Base-by-base conservation (phyloP, 1,140 invertebrate genomes). In the Amyelois transitella region DNA sequence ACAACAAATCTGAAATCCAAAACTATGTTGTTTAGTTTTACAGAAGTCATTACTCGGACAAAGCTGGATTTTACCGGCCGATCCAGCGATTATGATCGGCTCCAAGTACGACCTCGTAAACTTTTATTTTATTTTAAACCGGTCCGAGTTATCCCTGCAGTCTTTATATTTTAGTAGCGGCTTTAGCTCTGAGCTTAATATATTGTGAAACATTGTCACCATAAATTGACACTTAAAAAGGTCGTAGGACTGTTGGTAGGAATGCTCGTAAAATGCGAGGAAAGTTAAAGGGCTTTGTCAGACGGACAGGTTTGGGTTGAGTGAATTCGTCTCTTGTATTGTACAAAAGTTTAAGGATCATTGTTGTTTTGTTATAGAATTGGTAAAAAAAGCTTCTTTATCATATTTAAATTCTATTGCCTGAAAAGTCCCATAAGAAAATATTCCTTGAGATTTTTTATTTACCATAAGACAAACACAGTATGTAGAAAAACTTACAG, bases 171-270 rank as follows among this genome's bases (percentile, higher is more conserved):
- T 66, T 63, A 60, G 47, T 50, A 47, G 47, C 19, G n/a, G 48
- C 50, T 51, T 55, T 53, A 28, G 43, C 45, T 32, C 51, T 53
- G 25, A 62, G 52, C 55, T 64, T 64, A 65, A 62, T 69, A 66
- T 66, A 69, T 62, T 43, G 60, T 60, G 32, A 57, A 59, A 69
- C 60, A 56, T 66, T 62, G 63, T 63, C 66, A 58, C 63, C n/a
- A 69, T 69, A 69, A 69, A 69, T 66, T 69, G 63, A 63, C 63
- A 69, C 63, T 64, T 69, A 58, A 66, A 66, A 66, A 55, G 59
- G 38, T 60, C 18, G 50, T 58, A 55, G 25, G 47, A 58, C 53
- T 48, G 19, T 17, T 50, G 49, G 28, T 57, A 51, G 44, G 55
- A 43, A 51, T 22, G 49, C 21, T 52, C 55, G 49, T 57, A 57